phyloP scores from a whole-genome alignment of 2,113 vertebrate genomes.

The Centropus unirufus region DNA sequence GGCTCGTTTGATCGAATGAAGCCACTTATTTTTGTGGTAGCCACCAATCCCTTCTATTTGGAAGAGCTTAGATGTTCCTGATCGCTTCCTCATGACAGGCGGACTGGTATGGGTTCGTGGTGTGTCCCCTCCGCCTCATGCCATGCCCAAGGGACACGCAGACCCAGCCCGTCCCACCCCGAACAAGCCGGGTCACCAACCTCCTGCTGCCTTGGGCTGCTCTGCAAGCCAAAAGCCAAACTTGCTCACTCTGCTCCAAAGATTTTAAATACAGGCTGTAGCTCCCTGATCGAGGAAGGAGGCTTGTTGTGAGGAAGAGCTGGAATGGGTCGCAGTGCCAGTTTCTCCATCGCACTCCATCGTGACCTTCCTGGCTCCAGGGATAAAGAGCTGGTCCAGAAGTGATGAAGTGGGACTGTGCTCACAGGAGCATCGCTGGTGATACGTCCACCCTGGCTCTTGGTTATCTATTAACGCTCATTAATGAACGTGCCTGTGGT shows the following conservation, averaged over 20 bases:
- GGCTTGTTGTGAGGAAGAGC: background rate
- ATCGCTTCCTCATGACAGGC: background rate
- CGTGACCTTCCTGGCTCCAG: background rate
- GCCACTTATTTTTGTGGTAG: background rate
- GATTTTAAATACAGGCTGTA: background rate
- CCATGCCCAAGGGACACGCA: too few species aligned
- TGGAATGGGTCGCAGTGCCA: background rate
- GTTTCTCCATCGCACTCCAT: background rate
- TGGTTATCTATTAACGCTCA: background rate
- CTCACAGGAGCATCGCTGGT: background rate
- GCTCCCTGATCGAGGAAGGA: background rate
- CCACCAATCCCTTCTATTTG: background rate
- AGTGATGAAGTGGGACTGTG: accelerated
- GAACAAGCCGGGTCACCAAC: accelerated
- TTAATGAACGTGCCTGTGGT: background rate
- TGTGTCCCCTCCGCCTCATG: accelerated
- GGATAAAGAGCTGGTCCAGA: background rate
- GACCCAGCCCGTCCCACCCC: background rate
- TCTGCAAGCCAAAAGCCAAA: background rate
- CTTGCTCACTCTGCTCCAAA: background rate
- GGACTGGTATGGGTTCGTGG: accelerated
- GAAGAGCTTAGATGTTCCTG: background rate
- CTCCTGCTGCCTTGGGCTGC: accelerated
- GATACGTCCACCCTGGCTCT: accelerated
- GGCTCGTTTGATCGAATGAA: background rate